Evolutionary conservation across 2,888 invertebrate genomes (phyloP), one percentile per base, ranked within the genome.

Genomic region (Sipha maydis): DNA sequence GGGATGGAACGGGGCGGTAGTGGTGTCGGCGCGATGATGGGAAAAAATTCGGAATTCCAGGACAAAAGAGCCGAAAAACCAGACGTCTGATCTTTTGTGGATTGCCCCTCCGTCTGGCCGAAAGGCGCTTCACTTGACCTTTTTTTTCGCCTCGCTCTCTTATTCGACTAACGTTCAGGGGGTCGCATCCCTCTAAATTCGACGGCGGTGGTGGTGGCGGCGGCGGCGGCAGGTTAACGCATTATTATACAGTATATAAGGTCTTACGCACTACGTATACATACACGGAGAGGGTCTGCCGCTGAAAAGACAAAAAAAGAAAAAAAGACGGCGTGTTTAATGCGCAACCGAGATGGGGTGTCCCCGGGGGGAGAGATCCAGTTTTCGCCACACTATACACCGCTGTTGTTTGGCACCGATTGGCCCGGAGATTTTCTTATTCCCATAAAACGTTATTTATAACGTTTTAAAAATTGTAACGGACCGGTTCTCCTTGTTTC

Each of bases 91-190:
- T 88, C 86, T 88, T 88, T 88, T 88, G 86, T 88, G 80, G 80
- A 79, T 79, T 75, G 73, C 73, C 80, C 73, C 80, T 80, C 86
- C 75, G 86, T 86, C 85, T 86, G 85, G 85, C 56, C 86, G 86
- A 88, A 88, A 88, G 86, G 86, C 86, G 86, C 86, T 88, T 88
- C 86, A 88, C 86, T 88, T 88, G 86, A 88, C 86, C 86, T 88
- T 88, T 88, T 86, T 82, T 73, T 85, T 41, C 77, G 77, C 48
- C 69, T 34, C 34, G 21, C 83, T 84, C 71, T 61, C 73, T 56
- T 31, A 21, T 19, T 38, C 86, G 71, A 54, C 71, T 41, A 80
- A 86, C 79, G 79, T 80, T 86, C 71, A 79, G 86, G 79, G 86
- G 79, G 86, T 79, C 86, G 79, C 86, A 61, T 86, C 86, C 86